Base-by-base conservation (phyloP, 2,888 invertebrate species). In the Cataglyphis albicans region DNA sequence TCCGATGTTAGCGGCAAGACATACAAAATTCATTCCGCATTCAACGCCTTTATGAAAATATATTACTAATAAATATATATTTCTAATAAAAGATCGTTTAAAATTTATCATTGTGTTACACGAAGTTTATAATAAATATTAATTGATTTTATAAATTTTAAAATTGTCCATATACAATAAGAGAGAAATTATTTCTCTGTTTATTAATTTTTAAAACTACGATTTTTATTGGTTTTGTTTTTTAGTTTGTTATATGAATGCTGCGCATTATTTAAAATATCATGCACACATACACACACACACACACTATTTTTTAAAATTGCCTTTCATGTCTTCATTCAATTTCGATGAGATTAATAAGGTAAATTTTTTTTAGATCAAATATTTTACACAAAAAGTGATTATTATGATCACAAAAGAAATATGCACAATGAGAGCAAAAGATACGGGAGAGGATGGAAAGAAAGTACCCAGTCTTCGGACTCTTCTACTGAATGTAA, bases 341-440 rank as follows among this genome's bases (percentile, higher is more conserved):
- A 7, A 35, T 72, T 18, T 32, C n/a, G 2, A 55, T 38, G 21
- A 3, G 9, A 52, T 52, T 35, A 55, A 70, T n/a, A 41, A 29
- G 0, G 15, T n/a, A 29, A 29, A 44, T 0, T 18, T 44, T 12
- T 59, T 82, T 5, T 70, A 90, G 90, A 57, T 4, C n/a, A 12
- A 2, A 59, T 0, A 5, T 90, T 88, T 57, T 0, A 1, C 15
- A 91, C 86, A 0, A 93, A 93, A 81, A 89, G 90, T 0, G 88
- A 90, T 0, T 92, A 86, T 63, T 92, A 93, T 55, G 21, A 84
- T 0, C 93, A 93, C 41, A 91, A 88, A 61, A 90, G 89, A 10
- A 12, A 84, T 4, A 0, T 3, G 1, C 93, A 93, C 81, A 90
- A 92, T 0, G n/a, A 84, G 0, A 63, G 29, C 0, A 81, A 90